Evolutionary conservation across 2,797 vertebrate species (phyloP).

Genomic region (Enteromius thamalakanensis): DNA sequence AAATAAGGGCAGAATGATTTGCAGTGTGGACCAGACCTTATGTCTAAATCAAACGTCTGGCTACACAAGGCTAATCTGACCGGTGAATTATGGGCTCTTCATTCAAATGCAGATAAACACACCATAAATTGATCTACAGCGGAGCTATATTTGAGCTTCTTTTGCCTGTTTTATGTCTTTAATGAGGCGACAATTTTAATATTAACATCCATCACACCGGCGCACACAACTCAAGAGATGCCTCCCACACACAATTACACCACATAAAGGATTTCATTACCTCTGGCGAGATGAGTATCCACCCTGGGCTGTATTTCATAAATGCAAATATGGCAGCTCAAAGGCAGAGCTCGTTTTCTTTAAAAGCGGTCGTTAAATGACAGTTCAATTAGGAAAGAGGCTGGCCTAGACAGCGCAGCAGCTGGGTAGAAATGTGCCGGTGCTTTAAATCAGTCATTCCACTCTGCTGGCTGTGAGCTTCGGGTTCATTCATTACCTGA

Average conservation of each 20-base stretch:
- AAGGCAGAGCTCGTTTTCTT: constrained; percentile 45
- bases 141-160: background rate
- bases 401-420: constrained; percentile 38
- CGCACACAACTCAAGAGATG: constrained; percentile 58
- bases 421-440: constrained; percentile 66
- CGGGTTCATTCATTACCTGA: constrained; percentile 34
- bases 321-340: constrained; percentile 61
- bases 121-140: background rate
- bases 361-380: constrained; percentile 63
- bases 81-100: background rate
- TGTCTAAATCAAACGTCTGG: background rate
- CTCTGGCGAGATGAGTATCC: constrained; percentile 62
- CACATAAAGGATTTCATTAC: constrained; percentile 70
- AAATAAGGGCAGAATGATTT: background rate
- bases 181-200: constrained; percentile 57
- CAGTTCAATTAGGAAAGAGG: constrained; percentile 65
- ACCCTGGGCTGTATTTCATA: constrained; percentile 59
- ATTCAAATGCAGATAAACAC: background rate
- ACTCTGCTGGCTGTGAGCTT: background rate
- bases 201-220: constrained; percentile 58
- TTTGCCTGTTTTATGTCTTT: constrained; percentile 55
- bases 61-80: background rate
- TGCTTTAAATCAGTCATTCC: constrained; percentile 60
- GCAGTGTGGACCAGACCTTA: background rate
- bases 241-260: constrained; percentile 59